Base-by-base conservation (phyloP, 2,888 invertebrate species). In the Abscondita cerata region DNA sequence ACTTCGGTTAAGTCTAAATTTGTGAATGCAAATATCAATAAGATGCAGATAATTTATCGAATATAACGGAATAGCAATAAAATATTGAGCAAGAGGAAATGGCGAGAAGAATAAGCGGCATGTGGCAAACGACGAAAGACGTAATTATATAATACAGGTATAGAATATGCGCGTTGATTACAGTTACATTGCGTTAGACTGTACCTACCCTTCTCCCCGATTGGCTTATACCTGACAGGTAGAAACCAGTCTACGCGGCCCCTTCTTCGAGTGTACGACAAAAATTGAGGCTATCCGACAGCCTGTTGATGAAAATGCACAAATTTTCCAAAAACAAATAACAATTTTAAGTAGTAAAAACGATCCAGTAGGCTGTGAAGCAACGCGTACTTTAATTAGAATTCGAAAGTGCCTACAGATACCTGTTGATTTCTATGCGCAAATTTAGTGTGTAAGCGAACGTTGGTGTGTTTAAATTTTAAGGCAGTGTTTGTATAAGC, bases 171-270 rank as follows among this genome's bases (percentile, higher is more conserved):
- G 70, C 71, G 65, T 66, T 68, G 73, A 72, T 73, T 75, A 73
- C 75, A 76, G 76, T 76, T 76, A 77, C 76, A 75, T 77, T 74
- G 76, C 73, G 67, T 73, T 73, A 73, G 75, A 74, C 73, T 75
- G 72, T 75, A 75, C 67, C 70, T 75, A 73, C 72, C 70, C 73
- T 70, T 73, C 70, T 72, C 74, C 71, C 68, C 72, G 71, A 76
- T 75, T 77, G 75, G 76, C 69, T 68, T 67, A 66, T 68, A 67
- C 73, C 68, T 72, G 63, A 66, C 76, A 78, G 77, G 77, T 77
- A 77, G 73, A 77, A 60, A 78, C 78, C 78, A 78, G 78, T 78
- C 77, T 75, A 74, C 72, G 73, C 74, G 75, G 74, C 70, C 75
- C 75, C 76, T 74, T 65, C 64, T 59, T 51, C 60, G 64, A 65